phyloP scores from a whole-genome alignment of 2,888 invertebrate genomes.

The Drepanosiphum platanoidis region DNA sequence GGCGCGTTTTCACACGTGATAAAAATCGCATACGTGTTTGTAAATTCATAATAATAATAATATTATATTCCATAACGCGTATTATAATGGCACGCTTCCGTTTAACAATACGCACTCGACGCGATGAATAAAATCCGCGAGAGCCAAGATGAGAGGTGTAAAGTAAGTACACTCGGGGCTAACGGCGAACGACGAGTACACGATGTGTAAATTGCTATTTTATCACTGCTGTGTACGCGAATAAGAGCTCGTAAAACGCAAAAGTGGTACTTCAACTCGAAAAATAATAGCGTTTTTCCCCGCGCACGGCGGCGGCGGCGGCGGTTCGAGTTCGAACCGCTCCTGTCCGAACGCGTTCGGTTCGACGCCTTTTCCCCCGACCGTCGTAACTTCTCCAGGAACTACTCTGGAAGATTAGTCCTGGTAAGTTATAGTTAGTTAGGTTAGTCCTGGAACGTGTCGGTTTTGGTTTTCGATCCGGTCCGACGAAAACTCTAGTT shows the following conservation, averaged over 20 bases:
- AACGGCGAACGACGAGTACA: no score
- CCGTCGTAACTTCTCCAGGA: no score
- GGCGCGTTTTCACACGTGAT: background rate
- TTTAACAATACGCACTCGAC: background rate
- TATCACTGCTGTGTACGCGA: background rate
- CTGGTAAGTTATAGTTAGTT: no score
- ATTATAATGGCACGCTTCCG: background rate
- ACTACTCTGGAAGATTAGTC: no score
- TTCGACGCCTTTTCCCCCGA: no score
- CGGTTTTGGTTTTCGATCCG: no score
- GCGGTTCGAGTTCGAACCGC: no score
- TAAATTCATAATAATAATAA: no score
- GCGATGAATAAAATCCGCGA: background rate
- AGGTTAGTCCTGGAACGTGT: no score
- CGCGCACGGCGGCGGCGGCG: background rate
- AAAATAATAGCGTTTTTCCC: background rate
- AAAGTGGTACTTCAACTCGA: background rate
- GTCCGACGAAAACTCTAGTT: no score
- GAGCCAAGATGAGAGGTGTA: background rate
- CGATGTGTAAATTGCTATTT: background rate
- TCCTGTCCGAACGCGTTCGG: no score
- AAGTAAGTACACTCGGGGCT: background rate
- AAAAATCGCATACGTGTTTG: background rate
- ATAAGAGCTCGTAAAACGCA: background rate
- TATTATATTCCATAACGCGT: background rate